Conservation (phyloP, 2,113 vertebrate species). For the Odocoileus virginianus region DNA sequence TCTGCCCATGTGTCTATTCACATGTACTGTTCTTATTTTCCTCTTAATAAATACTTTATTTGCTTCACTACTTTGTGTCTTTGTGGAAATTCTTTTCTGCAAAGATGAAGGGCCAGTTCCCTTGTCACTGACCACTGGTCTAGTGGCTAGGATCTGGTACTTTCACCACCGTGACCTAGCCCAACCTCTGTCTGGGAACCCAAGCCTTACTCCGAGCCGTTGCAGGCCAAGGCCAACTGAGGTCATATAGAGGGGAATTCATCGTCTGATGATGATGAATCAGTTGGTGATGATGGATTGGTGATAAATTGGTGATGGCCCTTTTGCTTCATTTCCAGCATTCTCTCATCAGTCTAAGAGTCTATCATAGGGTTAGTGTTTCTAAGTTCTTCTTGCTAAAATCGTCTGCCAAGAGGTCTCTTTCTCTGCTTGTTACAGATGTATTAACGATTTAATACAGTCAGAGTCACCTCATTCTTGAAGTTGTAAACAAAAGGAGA, state of each 20-base stretch:
- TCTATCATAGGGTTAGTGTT: not conserved
- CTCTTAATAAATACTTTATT: not conserved
- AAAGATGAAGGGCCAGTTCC: not conserved
- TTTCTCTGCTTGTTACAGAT: not conserved
- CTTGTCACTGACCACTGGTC: not conserved
- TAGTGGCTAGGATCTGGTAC: not conserved
- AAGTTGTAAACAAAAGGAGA: not conserved
- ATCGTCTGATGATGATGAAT: not conserved
- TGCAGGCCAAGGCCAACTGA: not conserved
- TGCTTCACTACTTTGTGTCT: not conserved
- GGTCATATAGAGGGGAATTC: not conserved
- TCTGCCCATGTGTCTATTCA: not conserved
- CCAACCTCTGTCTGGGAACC: not conserved
- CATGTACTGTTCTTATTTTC: not conserved
- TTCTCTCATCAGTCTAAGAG: not conserved
- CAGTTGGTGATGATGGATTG: not conserved
- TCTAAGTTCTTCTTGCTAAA: not conserved
- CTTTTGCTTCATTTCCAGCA: not conserved
- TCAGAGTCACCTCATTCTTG: not conserved
- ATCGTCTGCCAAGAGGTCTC: not conserved
- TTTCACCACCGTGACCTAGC: not conserved
- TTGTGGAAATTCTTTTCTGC: not conserved
- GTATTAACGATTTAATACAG: not conserved
- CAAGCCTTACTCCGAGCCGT: fast-evolving
- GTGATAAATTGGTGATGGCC: not conserved